Evolutionary conservation across 37 sponge, comb jelly and placozoan genomes (phyloP), one percentile per base, ranked within the genome.

Genomic region (Sycon ciliatum): DNA sequence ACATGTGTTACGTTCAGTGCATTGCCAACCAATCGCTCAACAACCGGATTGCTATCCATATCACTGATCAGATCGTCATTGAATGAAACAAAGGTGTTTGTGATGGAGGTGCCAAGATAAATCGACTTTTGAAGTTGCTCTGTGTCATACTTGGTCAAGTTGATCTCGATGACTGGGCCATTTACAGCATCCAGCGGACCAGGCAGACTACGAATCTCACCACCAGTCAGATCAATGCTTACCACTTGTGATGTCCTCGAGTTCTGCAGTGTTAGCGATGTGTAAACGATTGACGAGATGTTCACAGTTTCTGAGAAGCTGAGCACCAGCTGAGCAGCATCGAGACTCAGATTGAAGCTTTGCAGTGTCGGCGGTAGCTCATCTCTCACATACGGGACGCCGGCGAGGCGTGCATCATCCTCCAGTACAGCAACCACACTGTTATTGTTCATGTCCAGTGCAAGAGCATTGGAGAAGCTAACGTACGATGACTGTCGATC

Each of bases 261-360:
- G 32, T 60, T 60, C 9, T 9, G 31, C 7, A 22, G 7, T 22
- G 22, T 60, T 28, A 60, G 16, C 26, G 16, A 60, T 9, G 24
- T 30, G 9, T 22, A 60, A 7, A 7, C 9, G 63, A 60, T 18
- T 23, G 63, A 30, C 16, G 63, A 23, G 24, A 18, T 28, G 63
- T 28, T 60, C 9, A 60, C 63, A 11, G 63, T 60, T 42, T 89
- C 90, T 24, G 86, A 85, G 75, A 89, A 89, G 3, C 74, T 82
- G 4, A 89, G 72, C 22, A 46, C 63, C 6, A 85, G 65, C 0
- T 67, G 32, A 2, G 49, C 61, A 28, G 29, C 18, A 29, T 82
- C 79, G 46, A 89, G 40, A 36, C 85, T 83, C 34, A 89, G 34
- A 13, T 40, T 42, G 1, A 60, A 65, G 27, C 39, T 34, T 20